Conservation (phyloP, 2,888 invertebrate species). For the Escarpia spicata region DNA sequence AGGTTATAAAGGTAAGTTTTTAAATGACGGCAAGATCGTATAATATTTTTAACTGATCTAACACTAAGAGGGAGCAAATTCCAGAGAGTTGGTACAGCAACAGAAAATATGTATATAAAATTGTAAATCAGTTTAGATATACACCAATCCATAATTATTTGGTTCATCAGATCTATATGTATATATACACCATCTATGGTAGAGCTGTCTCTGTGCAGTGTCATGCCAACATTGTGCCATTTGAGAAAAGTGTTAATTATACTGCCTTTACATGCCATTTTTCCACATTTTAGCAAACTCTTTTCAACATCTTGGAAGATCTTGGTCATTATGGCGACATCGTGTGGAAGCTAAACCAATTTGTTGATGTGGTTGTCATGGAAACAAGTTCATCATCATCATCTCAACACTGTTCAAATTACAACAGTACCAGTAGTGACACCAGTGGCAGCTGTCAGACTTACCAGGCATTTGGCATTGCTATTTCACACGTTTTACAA, state of each 20-base stretch:
- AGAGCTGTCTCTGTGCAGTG: background rate
- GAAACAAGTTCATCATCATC: background rate
- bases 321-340: constrained; percentile 50
- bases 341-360: constrained; percentile 48
- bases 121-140: too few relatives aligned
- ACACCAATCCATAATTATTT: too few relatives aligned
- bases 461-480: constrained; percentile 55
- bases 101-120: too few relatives aligned
- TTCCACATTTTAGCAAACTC: constrained; percentile 27
- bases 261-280: background rate
- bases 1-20: too few relatives aligned
- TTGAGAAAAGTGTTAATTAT: background rate
- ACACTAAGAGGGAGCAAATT: too few relatives aligned
- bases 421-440: background rate
- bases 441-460: constrained; percentile 46
- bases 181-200: background rate
- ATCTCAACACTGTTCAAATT: background rate
- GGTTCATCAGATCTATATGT: too few relatives aligned
- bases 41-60: too few relatives aligned
- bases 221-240: background rate
- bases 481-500: constrained; percentile 50
- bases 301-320: constrained; percentile 38
- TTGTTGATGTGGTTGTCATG: constrained; percentile 39
- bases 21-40: too few relatives aligned
- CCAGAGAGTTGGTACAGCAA: too few relatives aligned